Evolutionary conservation across 2,797 vertebrate genomes (phyloP).

Genomic region (Menidia menidia): DNA sequence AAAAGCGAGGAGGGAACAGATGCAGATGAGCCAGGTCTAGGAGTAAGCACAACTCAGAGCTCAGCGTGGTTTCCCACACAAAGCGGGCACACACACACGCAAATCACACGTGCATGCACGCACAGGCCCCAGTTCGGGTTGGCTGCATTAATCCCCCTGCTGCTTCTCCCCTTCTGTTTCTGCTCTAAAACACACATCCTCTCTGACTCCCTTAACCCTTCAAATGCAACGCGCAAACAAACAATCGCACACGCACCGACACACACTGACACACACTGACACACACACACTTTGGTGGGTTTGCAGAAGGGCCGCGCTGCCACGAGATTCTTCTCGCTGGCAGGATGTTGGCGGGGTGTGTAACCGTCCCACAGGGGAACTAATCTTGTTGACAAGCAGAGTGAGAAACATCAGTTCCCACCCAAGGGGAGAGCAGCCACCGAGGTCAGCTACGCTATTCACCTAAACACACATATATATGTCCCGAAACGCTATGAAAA

Average conservation of each 20-base stretch:
- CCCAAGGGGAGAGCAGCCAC: slow-evolving; percentile 47
- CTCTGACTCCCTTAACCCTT: slow-evolving; percentile 59
- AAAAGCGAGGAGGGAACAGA: slow-evolving; percentile 36
- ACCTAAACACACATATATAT: slow-evolving; percentile 15
- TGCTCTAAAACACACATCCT: slow-evolving; percentile 73
- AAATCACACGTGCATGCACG: slow-evolving; percentile 42
- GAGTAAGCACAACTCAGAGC: slow-evolving; percentile 69
- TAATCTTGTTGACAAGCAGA: slow-evolving; percentile 78
- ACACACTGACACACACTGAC: slow-evolving; percentile 13
- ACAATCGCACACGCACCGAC: slow-evolving; percentile 10
- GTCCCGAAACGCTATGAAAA: slow-evolving; percentile 19
- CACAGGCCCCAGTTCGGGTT: slow-evolving; percentile 58
- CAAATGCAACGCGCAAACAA: slow-evolving; percentile 21
- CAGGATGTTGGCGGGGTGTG: slow-evolving; percentile 62
- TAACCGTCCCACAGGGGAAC: slow-evolving; percentile 70
- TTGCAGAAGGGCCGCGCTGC: slow-evolving; percentile 55
- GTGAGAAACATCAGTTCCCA: slow-evolving; percentile 71
- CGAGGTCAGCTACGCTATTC: slow-evolving; percentile 58
- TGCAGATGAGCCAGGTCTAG: slow-evolving; percentile 60
- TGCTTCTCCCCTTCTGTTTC: slow-evolving; percentile 72
- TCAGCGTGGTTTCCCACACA: slow-evolving; percentile 56
- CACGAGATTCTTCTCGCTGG: slow-evolving; percentile 60
- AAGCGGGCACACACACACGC: slow-evolving; percentile 34
- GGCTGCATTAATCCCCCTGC: slow-evolving; percentile 66
- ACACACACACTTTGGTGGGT: slow-evolving; percentile 28